These are phyloP conservation scores for Copsychus sechellarum DNA, from an alignment of 2,113 vertebrate genomes.

Conservation along the genomic window DNA sequence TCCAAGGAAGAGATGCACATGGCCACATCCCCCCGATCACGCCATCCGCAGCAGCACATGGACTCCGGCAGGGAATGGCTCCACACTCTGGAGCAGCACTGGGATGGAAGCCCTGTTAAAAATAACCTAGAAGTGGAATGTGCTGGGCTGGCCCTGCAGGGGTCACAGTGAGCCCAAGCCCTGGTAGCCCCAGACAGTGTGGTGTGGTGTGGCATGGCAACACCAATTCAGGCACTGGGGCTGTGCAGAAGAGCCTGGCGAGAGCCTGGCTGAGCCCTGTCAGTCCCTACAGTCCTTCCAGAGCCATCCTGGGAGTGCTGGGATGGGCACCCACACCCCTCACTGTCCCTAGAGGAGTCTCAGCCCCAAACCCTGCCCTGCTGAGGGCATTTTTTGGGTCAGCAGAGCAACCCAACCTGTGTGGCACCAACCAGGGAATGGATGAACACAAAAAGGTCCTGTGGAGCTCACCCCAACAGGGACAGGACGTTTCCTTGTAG, in stretches of 20 bases:
- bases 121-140: not conserved
- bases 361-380: not conserved
- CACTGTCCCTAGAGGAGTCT: not conserved
- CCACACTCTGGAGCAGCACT: not conserved
- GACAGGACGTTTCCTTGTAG: not conserved
- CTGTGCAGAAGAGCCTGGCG: rapidly evolving
- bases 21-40: rapidly evolving
- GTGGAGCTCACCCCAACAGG: not conserved
- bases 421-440: too few relatives aligned
- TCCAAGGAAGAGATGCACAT: not conserved
- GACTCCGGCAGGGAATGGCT: not conserved
- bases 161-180: not conserved
- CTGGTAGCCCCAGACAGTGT: rapidly evolving
- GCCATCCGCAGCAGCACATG: not conserved
- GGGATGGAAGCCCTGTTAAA: not conserved
- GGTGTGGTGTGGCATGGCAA: rapidly evolving
- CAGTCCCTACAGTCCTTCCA: not conserved
- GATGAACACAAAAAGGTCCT: rapidly evolving
- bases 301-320: rapidly evolving
- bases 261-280: not conserved
- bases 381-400: rapidly evolving
- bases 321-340: rapidly evolving
- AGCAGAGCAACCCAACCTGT: not conserved
- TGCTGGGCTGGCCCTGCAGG: not conserved
- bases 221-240: not conserved